phyloP scores from a whole-genome alignment of 2,888 invertebrate genomes.

The Melikaiella ostensackeni region DNA sequence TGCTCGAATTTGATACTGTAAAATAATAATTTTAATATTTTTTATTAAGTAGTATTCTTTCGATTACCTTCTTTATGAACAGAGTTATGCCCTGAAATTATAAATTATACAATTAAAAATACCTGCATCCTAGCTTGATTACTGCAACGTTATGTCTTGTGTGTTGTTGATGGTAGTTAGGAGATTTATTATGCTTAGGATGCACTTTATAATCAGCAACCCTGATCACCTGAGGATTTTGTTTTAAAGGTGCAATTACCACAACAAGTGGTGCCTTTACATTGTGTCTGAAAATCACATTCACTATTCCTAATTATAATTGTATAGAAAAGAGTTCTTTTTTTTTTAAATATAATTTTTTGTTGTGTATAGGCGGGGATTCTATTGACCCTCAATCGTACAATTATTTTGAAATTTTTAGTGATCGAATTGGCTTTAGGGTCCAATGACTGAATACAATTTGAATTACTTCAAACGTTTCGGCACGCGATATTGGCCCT shows the following conservation, averaged over 20 bases:
- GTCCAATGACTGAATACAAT: too few relatives aligned
- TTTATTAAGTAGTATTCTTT: neutral
- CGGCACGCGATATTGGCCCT: too few relatives aligned
- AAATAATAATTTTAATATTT: neutral
- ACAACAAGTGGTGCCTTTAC: slow-evolving; percentile 58
- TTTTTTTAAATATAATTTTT: too few relatives aligned
- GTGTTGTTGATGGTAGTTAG: slow-evolving; percentile 45
- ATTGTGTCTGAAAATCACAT: slow-evolving; percentile 57
- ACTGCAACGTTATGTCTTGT: slow-evolving; percentile 59
- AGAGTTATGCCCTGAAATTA: too few relatives aligned
- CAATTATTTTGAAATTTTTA: too few relatives aligned
- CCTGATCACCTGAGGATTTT: slow-evolving; percentile 56
- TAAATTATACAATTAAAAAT: neutral
- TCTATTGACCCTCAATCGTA: too few relatives aligned
- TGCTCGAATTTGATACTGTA: slow-evolving; percentile 55
- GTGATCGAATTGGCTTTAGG: too few relatives aligned
- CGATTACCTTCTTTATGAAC: too few relatives aligned
- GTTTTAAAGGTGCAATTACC: slow-evolving; percentile 52
- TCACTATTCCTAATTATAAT: too few relatives aligned
- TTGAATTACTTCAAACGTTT: too few relatives aligned
- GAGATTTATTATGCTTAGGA: slow-evolving; percentile 52
- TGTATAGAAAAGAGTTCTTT: too few relatives aligned
- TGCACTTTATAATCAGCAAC: slow-evolving; percentile 57
- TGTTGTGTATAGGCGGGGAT: too few relatives aligned
- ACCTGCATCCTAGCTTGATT: slow-evolving; percentile 58